phyloP scores from a whole-genome alignment of 1,140 invertebrate genomes.

The Odontomachus brunneus region DNA sequence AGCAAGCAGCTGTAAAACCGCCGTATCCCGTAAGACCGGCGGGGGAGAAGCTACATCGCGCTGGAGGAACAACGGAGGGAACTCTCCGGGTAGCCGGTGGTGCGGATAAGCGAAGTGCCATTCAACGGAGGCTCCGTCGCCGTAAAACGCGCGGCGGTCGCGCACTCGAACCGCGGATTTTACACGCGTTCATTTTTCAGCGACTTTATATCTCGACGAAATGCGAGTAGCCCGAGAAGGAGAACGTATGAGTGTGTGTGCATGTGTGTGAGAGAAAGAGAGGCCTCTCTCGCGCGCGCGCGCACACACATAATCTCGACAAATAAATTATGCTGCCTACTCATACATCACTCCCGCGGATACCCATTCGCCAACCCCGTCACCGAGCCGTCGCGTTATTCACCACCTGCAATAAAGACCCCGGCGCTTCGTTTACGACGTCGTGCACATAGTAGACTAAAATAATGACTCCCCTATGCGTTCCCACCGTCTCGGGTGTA shows the following conservation, averaged over 20 bases:
- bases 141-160: slow-evolving; percentile 40
- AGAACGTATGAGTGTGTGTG: too few species aligned
- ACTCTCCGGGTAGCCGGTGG: too few species aligned
- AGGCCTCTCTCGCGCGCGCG: too few species aligned
- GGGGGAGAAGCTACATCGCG: neutral
- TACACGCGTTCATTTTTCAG: slow-evolving; percentile 31
- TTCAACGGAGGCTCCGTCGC: slow-evolving; percentile 16
- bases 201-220: slow-evolving; percentile 38
- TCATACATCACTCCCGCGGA: slow-evolving; percentile 16
- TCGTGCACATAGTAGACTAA: neutral
- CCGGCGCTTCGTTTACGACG: neutral
- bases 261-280: too few species aligned
- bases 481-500: too few species aligned
- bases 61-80: neutral
- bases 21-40: neutral
- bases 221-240: neutral
- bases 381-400: neutral
- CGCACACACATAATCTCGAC: neutral
- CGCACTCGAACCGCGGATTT: slow-evolving; percentile 10
- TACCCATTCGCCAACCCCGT: neutral
- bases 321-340: slow-evolving; percentile 41
- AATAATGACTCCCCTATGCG: neutral
- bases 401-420: slow-evolving; percentile 11
- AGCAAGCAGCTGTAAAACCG: slow-evolving; percentile 22
- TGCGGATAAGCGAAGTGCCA: slow-evolving; percentile 19